Conservation (phyloP, 2,113 vertebrate species). For the Crotalus helleri region DNA sequence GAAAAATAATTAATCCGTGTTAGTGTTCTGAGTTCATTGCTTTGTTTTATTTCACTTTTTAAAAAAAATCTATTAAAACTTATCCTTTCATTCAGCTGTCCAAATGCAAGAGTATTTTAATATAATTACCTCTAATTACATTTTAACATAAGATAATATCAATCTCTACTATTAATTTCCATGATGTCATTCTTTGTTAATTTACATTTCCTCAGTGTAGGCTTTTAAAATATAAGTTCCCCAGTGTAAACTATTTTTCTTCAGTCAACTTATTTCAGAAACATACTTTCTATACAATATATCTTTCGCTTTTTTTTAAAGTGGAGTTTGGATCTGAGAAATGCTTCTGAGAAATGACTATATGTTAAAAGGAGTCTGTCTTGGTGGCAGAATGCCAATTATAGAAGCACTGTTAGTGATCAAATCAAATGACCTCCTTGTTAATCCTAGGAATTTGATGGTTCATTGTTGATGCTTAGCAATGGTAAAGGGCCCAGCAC, state of each 20-base stretch:
- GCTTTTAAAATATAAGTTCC: neutral
- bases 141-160: neutral
- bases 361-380: neutral
- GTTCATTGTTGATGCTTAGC: neutral
- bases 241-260: neutral
- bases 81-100: neutral
- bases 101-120: neutral
- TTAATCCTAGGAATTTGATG: neutral
- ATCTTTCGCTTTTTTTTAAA: neutral
- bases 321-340: neutral
- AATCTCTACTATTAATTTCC: neutral
- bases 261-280: neutral
- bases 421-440: neutral
- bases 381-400: neutral
- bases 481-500: neutral
- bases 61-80: neutral
- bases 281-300: neutral
- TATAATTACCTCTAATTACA: neutral
- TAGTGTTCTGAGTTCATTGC: neutral
- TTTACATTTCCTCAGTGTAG: neutral
- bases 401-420: neutral
- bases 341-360: neutral
- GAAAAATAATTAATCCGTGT: neutral
- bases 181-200: neutral
- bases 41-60: neutral